A percentile compares a stretch with the other conserved stretches of the same genome.
Evolutionary conservation across 2,113 vertebrate genomes (phyloP).

Genomic region (Cyphomyrus plagiostoma): DNA sequence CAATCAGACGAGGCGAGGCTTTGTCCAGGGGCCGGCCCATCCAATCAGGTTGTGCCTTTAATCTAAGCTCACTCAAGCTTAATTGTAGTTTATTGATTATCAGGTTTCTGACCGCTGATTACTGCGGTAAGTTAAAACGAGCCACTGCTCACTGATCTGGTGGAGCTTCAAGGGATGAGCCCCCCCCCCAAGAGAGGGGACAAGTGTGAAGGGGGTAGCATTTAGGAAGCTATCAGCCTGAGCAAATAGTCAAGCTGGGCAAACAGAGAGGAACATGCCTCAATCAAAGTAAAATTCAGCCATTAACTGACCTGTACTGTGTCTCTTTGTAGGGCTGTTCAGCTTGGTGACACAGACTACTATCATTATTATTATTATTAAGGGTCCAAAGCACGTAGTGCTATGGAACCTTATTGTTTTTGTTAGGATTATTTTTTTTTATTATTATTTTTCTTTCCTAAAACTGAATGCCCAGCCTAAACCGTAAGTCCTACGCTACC

Average conservation of each 20-base stretch:
- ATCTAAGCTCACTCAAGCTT: background rate
- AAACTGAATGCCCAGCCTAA: too few relatives aligned
- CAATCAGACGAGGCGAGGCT: too few relatives aligned
- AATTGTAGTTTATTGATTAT: slow-evolving; percentile 12
- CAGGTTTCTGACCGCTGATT: background rate
- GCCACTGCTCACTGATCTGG: background rate
- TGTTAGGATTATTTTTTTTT: too few relatives aligned
- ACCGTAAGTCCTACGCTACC: too few relatives aligned
- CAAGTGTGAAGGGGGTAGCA: background rate
- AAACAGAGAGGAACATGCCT: background rate
- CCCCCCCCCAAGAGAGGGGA: background rate
- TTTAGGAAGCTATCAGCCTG: background rate
- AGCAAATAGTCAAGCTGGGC: background rate
- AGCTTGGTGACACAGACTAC: background rate
- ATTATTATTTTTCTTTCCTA: too few relatives aligned
- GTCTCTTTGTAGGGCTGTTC: background rate
- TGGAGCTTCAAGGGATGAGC: background rate
- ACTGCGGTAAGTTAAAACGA: background rate
- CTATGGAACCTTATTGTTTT: too few relatives aligned
- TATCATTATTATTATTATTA: background rate
- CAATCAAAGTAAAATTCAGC: background rate
- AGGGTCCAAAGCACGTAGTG: too few relatives aligned
- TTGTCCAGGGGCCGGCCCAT: background rate
- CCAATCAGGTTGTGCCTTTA: background rate
- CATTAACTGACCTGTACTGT: background rate